phyloP scores from a whole-genome alignment of 2,113 vertebrate genomes.

The Erythrocebus patas region DNA sequence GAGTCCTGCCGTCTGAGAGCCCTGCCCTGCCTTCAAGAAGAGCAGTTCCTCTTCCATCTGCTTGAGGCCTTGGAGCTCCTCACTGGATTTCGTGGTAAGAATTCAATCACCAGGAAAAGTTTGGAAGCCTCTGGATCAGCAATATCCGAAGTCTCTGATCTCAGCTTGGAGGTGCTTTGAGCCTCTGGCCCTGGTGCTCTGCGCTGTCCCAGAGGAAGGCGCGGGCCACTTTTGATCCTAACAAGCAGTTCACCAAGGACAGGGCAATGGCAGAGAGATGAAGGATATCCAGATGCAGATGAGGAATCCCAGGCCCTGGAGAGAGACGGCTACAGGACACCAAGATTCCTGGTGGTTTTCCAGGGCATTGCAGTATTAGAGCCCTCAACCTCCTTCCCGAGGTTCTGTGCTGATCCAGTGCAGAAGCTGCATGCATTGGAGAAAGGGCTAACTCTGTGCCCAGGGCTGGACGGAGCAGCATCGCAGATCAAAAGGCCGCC shows the following conservation, averaged over 20 bases:
- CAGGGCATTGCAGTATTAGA: background rate
- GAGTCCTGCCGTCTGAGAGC: background rate
- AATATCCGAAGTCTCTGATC: background rate
- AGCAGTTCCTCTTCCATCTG: background rate
- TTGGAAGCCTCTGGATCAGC: background rate
- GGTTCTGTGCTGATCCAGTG: too few species aligned
- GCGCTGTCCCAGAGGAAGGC: rapidly evolving
- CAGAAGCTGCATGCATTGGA: background rate
- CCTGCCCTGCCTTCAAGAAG: background rate
- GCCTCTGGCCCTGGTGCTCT: background rate
- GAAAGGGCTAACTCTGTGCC: background rate
- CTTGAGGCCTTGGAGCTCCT: background rate
- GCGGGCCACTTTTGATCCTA: background rate
- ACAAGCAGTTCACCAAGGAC: background rate
- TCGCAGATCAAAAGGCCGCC: background rate
- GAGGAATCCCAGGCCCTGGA: background rate
- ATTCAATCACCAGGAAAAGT: background rate
- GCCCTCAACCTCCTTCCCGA: background rate
- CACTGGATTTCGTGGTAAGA: background rate
- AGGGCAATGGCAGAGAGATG: background rate
- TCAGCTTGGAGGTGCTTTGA: background rate
- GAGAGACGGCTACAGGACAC: background rate
- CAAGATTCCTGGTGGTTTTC: background rate
- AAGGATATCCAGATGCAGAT: background rate
- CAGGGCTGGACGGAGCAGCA: background rate